phyloP scores from a whole-genome alignment of 2,797 vertebrate genomes.

The Pangasius larnaudii region DNA sequence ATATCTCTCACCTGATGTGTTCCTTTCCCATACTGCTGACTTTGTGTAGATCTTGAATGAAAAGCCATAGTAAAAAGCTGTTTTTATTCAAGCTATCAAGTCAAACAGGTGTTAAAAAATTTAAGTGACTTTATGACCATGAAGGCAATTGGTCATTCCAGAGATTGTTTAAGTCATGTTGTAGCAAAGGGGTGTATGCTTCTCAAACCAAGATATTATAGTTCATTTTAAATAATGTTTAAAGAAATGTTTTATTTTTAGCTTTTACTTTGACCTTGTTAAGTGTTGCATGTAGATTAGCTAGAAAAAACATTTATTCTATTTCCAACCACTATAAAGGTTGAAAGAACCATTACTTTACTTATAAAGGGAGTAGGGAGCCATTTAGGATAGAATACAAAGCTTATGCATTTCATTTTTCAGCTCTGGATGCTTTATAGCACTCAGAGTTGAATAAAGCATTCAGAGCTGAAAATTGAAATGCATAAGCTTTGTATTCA shows the following conservation, averaged over 20 bases:
- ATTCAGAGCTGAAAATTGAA: too few species aligned
- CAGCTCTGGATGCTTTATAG: too few species aligned
- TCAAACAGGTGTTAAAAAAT: not conserved
- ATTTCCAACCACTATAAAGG: not conserved
- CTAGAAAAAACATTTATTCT: not conserved
- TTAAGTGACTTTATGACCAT: not conserved
- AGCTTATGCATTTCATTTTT: not conserved
- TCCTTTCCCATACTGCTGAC: not conserved
- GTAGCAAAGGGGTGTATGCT: not conserved
- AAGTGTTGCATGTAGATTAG: not conserved
- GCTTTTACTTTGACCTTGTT: not conserved
- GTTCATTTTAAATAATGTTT: not conserved
- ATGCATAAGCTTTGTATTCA: too few species aligned
- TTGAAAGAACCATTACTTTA: not conserved
- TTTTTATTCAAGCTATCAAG: not conserved
- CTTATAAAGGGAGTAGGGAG: too few species aligned
- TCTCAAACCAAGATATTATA: not conserved
- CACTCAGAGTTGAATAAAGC: too few species aligned
- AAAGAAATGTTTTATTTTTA: not conserved
- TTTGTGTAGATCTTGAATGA: not conserved
- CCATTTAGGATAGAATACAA: not conserved
- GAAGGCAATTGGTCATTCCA: not conserved
- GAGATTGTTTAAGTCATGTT: not conserved
- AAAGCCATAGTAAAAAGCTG: not conserved
- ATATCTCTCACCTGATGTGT: not conserved